Evolutionary conservation across 2,113 vertebrate species (phyloP), one percentile per base, ranked within the genome.

Genomic region (Salminus brasiliensis): DNA sequence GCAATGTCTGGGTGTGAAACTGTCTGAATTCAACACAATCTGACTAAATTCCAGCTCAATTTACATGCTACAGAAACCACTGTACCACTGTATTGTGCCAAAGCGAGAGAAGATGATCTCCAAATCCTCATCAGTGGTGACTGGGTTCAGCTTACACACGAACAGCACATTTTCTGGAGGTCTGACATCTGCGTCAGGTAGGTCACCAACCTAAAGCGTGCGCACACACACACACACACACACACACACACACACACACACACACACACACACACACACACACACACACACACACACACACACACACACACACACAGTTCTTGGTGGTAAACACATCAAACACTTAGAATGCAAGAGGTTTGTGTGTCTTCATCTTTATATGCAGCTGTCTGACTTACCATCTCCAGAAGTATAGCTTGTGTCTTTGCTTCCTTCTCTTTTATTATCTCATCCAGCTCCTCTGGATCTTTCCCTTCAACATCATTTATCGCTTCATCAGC

Each of bases 101-200:
- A 99, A 99, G 82, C 98, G 95, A 78, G 97, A 98, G 84, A 99
- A 99, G 92, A 99, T 98, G 82, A 98, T 97, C 83, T 99, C 97
- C 75, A 99, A 90, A 82, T 99, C 98, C 83, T 98, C 97, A 80
- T 98, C 97, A 29, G 96, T 98, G 83, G 97, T 99, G 74, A 98
- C 97, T 1, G 97, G 97, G 91, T 99, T 99, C 71, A 99, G 91
- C 83, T 98, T 98, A 87, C 98, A 99, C 39, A 99, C 97, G 91
- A 98, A 99, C 2, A 99, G 88, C 5, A 98, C 97, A 4, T 99
- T 96, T 90, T 99, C 98, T 45, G 97, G 96, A 72, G 97, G 97
- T 77, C 91, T 97, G 47, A 99, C 78, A 0, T 99, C 95, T 82
- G 97, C 97, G 83, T 99, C 96, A 25, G 98, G 98, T 63, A 99